Conservation (phyloP, 2,888 invertebrate genomes). For the Esperia sulphurella region DNA sequence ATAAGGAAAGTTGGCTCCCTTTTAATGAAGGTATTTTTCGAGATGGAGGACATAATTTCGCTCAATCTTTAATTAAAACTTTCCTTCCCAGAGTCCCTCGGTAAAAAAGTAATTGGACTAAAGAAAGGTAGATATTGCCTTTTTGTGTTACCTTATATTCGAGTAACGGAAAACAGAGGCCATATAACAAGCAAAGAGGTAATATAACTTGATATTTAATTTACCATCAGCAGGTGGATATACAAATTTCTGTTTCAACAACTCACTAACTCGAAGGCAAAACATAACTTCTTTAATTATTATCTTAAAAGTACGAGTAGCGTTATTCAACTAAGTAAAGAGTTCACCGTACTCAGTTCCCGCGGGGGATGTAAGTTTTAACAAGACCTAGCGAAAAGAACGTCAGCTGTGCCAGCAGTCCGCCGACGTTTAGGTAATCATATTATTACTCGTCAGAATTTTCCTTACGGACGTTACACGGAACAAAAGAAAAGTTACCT, state of each 20-base stretch:
- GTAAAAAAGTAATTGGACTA: slow-evolving; percentile 45
- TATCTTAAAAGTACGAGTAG: slow-evolving; percentile 12
- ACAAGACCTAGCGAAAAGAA: slow-evolving; percentile 35
- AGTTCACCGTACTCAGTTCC: slow-evolving; percentile 22
- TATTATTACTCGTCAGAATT: slow-evolving; percentile 33
- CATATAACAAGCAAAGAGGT: too few species aligned
- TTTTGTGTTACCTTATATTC: background rate
- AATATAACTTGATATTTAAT: too few species aligned
- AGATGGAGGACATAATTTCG: slow-evolving; percentile 48
- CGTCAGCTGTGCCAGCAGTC: slow-evolving; percentile 17
- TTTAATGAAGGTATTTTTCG: slow-evolving; percentile 46
- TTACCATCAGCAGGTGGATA: too few species aligned
- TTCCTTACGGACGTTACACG: slow-evolving; percentile 36
- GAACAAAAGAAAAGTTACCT: slow-evolving; percentile 65
- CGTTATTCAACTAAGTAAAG: slow-evolving; percentile 15
- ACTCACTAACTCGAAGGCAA: background rate
- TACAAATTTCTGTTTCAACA: too few species aligned
- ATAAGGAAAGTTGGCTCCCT: slow-evolving; percentile 35
- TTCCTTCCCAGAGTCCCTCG: slow-evolving; percentile 39
- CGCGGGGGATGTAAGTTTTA: slow-evolving; percentile 31
- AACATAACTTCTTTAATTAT: slow-evolving; percentile 8
- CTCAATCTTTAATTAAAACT: slow-evolving; percentile 68
- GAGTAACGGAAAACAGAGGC: too few species aligned
- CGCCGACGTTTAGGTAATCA: slow-evolving; percentile 34
- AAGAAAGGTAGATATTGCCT: slow-evolving; percentile 15